Percentiles rank a stretch among this genome's conserved stretches.
These are phyloP conservation scores for Eupithecia centaureata DNA, from an alignment of 2,888 invertebrate species.

Conservation along the genomic window DNA sequence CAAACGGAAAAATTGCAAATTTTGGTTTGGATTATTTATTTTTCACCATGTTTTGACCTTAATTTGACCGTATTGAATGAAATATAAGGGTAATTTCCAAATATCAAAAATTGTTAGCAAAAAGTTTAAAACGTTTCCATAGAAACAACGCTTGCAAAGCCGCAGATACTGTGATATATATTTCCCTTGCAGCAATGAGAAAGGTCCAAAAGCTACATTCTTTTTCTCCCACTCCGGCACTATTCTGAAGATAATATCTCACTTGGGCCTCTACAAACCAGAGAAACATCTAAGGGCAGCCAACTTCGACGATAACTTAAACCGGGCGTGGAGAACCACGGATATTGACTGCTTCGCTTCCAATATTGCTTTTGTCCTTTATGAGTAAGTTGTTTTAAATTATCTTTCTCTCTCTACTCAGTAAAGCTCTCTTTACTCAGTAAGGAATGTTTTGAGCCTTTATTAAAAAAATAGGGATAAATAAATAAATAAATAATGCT, in stretches of 20 bases:
- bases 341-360: constrained; percentile 91
- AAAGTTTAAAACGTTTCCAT: no score
- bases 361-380: constrained; percentile 90
- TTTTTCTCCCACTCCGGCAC: constrained; percentile 94
- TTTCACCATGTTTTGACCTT: no score
- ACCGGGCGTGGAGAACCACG: constrained; percentile 84
- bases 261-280: constrained; percentile 89
- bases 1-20: no score
- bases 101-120: no score
- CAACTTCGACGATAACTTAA: constrained; percentile 59
- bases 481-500: no score
- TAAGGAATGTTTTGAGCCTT: no score
- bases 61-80: no score
- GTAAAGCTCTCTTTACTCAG: no score
- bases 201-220: constrained; percentile 81
- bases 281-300: constrained; percentile 83
- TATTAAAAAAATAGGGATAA: no score
- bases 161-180: not conserved
- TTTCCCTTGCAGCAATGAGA: constrained; percentile 53
- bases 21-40: no score
- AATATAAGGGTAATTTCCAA: no score
- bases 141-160: no score
- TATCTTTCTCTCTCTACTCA: not conserved
- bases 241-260: constrained; percentile 88
- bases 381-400: constrained; percentile 80